These are phyloP conservation scores for Gallinago undulata DNA, from an alignment of 2,113 vertebrate genomes.

Conservation along the genomic window DNA sequence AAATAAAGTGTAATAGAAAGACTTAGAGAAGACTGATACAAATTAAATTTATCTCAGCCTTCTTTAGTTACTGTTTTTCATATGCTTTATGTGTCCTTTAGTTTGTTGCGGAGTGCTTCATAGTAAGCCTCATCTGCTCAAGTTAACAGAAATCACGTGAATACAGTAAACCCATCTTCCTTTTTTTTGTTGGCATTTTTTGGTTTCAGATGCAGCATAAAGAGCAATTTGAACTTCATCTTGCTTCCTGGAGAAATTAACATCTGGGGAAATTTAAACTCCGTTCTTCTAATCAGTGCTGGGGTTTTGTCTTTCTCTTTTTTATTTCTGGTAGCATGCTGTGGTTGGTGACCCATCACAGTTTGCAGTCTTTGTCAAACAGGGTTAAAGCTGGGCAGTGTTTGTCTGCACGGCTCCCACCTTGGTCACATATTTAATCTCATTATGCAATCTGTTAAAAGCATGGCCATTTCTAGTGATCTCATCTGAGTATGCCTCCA, in stretches of 20 bases:
- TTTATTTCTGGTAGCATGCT: background rate
- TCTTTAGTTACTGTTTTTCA: background rate
- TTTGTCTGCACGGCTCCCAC: background rate
- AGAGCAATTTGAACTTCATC: background rate
- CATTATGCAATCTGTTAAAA: fast-evolving
- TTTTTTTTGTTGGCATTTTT: background rate
- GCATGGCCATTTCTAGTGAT: background rate
- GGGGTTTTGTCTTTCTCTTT: background rate
- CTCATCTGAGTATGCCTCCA: background rate
- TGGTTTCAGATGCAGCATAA: background rate
- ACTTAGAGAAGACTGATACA: background rate
- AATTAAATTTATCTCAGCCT: background rate
- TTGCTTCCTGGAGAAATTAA: background rate
- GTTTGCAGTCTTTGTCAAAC: background rate
- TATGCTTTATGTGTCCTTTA: background rate
- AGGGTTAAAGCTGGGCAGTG: background rate
- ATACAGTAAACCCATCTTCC: background rate
- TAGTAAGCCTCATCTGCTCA: background rate
- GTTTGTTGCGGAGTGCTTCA: background rate
- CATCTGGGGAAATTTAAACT: background rate
- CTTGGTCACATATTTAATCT: background rate
- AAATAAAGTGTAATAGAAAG: background rate
- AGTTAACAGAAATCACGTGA: background rate
- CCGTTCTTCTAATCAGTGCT: background rate
- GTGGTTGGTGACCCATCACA: background rate